Conservation (phyloP, 2,113 vertebrate genomes). For the Gavia stellata region DNA sequence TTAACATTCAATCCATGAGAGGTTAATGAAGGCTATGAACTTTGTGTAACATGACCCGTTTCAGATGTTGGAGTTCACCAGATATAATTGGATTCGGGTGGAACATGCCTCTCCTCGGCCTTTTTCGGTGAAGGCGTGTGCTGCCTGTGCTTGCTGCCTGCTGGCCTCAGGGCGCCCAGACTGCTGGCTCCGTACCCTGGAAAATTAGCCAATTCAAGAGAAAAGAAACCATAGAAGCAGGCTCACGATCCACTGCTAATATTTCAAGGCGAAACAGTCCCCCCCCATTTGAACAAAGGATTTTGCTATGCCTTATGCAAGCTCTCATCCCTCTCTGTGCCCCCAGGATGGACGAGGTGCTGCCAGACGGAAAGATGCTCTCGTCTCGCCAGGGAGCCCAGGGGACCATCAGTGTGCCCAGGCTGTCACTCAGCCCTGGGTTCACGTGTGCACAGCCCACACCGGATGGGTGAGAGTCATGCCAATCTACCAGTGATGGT, state of each 20-base stretch:
- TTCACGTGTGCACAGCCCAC: fast-evolving
- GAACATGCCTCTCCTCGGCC: slow-evolving; percentile 68
- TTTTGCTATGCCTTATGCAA: background rate
- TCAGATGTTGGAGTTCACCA: slow-evolving; percentile 80
- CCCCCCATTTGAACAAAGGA: background rate
- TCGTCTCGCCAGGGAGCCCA: background rate
- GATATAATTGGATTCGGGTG: slow-evolving; percentile 88
- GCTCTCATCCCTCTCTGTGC: fast-evolving
- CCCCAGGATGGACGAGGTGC: fast-evolving
- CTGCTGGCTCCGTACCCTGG: slow-evolving; percentile 78
- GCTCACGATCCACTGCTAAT: background rate
- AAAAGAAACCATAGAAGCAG: slow-evolving; percentile 59
- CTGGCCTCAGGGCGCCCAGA: slow-evolving; percentile 71
- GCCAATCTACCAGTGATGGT: fast-evolving
- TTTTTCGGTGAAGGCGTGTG: slow-evolving; percentile 74
- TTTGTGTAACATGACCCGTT: slow-evolving; percentile 69
- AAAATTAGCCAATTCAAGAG: slow-evolving; percentile 68
- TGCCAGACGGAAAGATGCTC: background rate
- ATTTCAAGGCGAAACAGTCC: slow-evolving; percentile 36
- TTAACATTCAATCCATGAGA: slow-evolving; percentile 73
- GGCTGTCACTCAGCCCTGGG: background rate
- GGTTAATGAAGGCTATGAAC: slow-evolving; percentile 77
- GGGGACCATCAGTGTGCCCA: background rate
- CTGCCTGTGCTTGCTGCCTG: slow-evolving; percentile 73
- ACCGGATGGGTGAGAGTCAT: background rate